Percentiles rank a stretch among this genome's conserved stretches.
Evolutionary conservation across 2,113 vertebrate species (phyloP).

Genomic region (Salminus brasiliensis): DNA sequence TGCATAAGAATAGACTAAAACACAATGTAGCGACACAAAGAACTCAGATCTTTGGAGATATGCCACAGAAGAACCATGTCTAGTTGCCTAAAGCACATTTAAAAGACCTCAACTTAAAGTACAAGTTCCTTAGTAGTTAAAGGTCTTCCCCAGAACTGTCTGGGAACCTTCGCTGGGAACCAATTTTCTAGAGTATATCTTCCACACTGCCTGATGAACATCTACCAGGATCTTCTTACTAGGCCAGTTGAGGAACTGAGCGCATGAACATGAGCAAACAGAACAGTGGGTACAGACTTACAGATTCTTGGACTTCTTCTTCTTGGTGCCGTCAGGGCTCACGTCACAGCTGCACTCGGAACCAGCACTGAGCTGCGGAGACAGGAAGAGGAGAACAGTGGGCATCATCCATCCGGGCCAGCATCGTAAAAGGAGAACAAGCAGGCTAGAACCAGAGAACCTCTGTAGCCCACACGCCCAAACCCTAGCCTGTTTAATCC

Average conservation of each 20-base stretch:
- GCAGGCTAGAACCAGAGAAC: conserved; percentile 28
- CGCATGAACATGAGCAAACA: not conserved
- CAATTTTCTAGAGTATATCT: too few relatives aligned
- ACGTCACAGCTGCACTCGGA: conserved; percentile 81
- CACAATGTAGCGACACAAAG: too few relatives aligned
- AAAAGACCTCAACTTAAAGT: too few relatives aligned
- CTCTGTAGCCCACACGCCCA: conserved; percentile 41
- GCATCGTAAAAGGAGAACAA: not conserved
- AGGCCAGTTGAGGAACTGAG: too few relatives aligned
- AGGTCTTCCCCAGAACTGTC: not conserved
- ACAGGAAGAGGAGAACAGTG: conserved; percentile 74
- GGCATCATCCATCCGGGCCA: conserved; percentile 72
- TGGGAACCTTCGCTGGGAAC: not conserved
- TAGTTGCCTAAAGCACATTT: not conserved
- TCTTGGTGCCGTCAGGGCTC: conserved; percentile 76
- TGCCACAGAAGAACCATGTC: not conserved
- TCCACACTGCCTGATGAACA: too few relatives aligned
- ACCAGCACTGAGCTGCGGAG: conserved; percentile 82
- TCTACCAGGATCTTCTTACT: not conserved
- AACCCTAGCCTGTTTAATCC: conserved; percentile 32
- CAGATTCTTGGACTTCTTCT: conserved; percentile 91
- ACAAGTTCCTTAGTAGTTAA: not conserved
- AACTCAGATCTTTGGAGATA: too few relatives aligned
- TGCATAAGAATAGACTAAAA: too few relatives aligned
- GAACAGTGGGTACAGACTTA: conserved; percentile 71